A percentile compares a stretch with the other conserved stretches of the same genome.
Conservation (phyloP, 2,888 invertebrate genomes). For the Sicus ferrugineus region DNA sequence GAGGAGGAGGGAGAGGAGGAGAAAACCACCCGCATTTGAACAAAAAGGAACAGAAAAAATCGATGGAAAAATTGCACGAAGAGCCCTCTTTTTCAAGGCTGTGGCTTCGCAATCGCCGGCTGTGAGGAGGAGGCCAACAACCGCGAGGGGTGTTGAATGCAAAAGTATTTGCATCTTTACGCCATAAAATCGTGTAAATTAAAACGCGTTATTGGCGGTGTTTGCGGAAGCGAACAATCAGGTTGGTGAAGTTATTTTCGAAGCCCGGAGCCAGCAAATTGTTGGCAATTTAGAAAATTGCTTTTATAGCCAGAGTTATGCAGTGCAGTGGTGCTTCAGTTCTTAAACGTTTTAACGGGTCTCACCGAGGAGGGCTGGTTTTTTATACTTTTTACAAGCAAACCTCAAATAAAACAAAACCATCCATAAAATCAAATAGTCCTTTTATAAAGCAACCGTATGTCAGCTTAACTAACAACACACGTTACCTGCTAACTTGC, state of each 20-base stretch:
- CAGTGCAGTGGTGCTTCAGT: too few relatives aligned
- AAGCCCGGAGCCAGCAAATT: background rate
- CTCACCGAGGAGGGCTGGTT: too few relatives aligned
- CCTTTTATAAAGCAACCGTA: too few relatives aligned
- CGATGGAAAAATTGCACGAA: too few relatives aligned
- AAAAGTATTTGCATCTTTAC: background rate
- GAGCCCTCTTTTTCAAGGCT: background rate
- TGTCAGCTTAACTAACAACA: too few relatives aligned
- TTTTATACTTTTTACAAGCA: too few relatives aligned
- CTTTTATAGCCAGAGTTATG: too few relatives aligned
- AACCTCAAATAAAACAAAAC: too few relatives aligned
- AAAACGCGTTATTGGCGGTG: background rate
- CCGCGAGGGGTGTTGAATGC: background rate
- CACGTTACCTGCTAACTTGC: too few relatives aligned
- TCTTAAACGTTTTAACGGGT: too few relatives aligned
- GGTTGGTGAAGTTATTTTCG: background rate
- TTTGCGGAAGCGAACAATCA: background rate
- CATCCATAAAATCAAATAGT: too few relatives aligned
- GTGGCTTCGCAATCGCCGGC: background rate
- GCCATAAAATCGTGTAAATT: slow-evolving; percentile 14
- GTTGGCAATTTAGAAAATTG: background rate
- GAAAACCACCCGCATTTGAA: background rate
- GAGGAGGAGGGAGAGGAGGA: background rate
- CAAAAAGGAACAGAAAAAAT: background rate
- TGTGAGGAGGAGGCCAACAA: background rate